Evolutionary conservation across 2,797 vertebrate species (phyloP), one percentile per base, ranked within the genome.

Genomic region (Choloepus didactylus): DNA sequence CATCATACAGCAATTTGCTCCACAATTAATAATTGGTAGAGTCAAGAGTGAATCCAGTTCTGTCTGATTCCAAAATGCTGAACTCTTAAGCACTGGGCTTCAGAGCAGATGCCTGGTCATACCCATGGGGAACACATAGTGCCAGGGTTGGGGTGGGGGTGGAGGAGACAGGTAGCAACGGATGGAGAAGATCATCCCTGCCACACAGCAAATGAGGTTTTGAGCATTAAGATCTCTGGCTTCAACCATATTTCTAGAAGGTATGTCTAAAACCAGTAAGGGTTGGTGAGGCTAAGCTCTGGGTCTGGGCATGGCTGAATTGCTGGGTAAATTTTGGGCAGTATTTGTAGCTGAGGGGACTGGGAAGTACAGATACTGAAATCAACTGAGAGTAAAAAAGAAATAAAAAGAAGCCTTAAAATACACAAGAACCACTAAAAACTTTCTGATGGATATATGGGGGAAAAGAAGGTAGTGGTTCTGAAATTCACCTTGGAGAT

Each of bases 31-130:
- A 6, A 77, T 46, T 80, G 23, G 16, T 93, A 67, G 60, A 81
- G 19, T 5, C 29, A 69, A 89, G 29, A 69, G 49, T 80, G 23
- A 70, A 60, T 1, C 6, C 8, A 54, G 87, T 27, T 73, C 79
- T 76, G 4, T 62, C 59, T 89, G 54, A 35, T 90, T 77, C 25
- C 6, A 88, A 95, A 54, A 84, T 31, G 35, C 27, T 67, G 49
- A 69, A n/a, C 14, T 35, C 10, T 23, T 82, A 64, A 90, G 49
- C n/a, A 51, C 6, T 81, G 41, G 7, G 35, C 44, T 54, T 31
- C 3, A 38, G 54, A 73, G 31, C 19, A 64, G 75, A 44, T 86
- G 5, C 15, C 41, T 51, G 51, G 31, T 69, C 31, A 29, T 12
- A 46, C 3, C 4, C 12, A 88, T 1, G 9, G 82, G 44, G 14